These are phyloP conservation scores for Protomyctophum bolini DNA, from an alignment of 2,113 vertebrate species.

Conservation along the genomic window DNA sequence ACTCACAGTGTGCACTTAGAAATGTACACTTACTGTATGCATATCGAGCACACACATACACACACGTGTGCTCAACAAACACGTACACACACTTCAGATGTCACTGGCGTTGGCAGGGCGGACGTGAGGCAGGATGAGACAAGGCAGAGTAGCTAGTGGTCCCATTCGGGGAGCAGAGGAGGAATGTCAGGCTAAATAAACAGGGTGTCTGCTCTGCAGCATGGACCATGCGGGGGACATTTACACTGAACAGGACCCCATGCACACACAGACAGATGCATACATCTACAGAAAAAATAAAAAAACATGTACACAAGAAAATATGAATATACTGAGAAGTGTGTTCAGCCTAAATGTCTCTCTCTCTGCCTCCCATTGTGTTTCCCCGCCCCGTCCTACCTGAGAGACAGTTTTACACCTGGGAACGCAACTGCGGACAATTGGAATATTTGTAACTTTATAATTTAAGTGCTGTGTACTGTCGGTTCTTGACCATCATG, in stretches of 20 bases:
- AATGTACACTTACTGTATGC: background rate
- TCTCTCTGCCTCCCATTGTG: background rate
- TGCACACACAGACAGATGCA: slow-evolving; percentile 1
- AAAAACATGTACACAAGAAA: background rate
- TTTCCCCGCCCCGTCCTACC: no score
- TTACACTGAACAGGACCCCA: slow-evolving; percentile 52
- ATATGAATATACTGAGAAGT: background rate
- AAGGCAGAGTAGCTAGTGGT: slow-evolving; percentile 39
- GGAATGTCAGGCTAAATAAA: slow-evolving; percentile 74
- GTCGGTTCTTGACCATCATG: no score
- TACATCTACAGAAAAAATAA: slow-evolving; percentile 10
- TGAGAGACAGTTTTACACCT: no score
- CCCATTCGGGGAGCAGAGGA: slow-evolving; percentile 25
- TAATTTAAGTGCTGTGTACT: no score
- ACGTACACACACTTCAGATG: slow-evolving; percentile 10
- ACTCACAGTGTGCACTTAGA: no score
- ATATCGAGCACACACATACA: background rate
- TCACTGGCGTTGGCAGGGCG: slow-evolving; percentile 28
- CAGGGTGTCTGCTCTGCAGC: slow-evolving; percentile 49
- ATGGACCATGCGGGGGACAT: background rate
- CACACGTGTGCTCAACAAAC: background rate
- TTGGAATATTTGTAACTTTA: no score
- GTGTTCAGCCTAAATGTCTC: background rate
- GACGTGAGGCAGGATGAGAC: slow-evolving; percentile 51
- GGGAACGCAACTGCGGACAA: no score